Percentiles rank a stretch among this genome's conserved stretches.
These are phyloP conservation scores for Leptarthrus brevirostris DNA, from an alignment of 2,888 invertebrate genomes.

Conservation along the genomic window DNA sequence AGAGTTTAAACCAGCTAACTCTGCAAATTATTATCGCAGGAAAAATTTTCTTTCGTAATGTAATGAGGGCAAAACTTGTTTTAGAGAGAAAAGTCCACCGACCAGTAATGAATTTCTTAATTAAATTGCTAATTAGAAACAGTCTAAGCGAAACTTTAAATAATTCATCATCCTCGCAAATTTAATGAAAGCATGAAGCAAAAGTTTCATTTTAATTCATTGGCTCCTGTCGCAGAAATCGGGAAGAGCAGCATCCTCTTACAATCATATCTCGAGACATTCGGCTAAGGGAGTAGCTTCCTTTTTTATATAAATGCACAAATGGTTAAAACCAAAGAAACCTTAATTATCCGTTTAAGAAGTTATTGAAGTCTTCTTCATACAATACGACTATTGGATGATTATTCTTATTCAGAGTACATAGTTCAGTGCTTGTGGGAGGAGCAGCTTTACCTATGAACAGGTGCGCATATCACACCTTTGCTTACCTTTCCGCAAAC, in stretches of 20 bases:
- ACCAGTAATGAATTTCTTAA: slow-evolving; percentile 42
- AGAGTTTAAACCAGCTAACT: no score
- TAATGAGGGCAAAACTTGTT: no score
- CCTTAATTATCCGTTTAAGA: no score
- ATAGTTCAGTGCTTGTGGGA: background rate
- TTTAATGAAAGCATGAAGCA: slow-evolving; percentile 15
- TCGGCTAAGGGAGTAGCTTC: no score
- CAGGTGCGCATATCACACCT: slow-evolving; percentile 41
- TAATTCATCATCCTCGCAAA: slow-evolving; percentile 32
- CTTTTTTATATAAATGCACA: slow-evolving; percentile 1
- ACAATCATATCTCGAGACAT: background rate
- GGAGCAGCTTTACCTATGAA: slow-evolving; percentile 20
- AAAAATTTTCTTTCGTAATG: no score
- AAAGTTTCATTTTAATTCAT: slow-evolving; percentile 26
- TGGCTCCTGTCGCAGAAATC: background rate
- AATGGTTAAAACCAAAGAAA: no score
- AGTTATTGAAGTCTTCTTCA: no score
- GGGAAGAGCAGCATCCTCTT: background rate
- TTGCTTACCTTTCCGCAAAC: slow-evolving; percentile 9
- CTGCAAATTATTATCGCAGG: no score
- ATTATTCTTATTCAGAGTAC: no score
- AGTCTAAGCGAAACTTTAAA: slow-evolving; percentile 36
- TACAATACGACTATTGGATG: slow-evolving; percentile 7
- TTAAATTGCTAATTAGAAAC: slow-evolving; percentile 39
- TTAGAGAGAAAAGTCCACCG: background rate